These are phyloP conservation scores for Helicoverpa zea DNA, from an alignment of 1,140 invertebrate genomes.

Conservation along the genomic window DNA sequence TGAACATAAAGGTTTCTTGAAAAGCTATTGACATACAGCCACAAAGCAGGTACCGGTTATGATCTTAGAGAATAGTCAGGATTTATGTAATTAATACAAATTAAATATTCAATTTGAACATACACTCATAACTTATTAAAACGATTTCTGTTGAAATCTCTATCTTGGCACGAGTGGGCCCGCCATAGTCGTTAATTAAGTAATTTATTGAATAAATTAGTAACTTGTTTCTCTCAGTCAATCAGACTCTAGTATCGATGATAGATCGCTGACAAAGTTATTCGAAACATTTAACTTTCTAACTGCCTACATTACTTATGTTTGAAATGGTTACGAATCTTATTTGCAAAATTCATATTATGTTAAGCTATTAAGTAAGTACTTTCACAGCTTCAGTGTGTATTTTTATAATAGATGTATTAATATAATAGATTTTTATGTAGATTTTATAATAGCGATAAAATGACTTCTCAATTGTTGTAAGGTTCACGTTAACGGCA, in stretches of 20 bases:
- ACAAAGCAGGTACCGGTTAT: neutral
- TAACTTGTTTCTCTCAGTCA: conserved; percentile 21
- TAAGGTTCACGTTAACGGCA: neutral
- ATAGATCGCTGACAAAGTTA: conserved; percentile 22
- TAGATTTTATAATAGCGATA: conserved; percentile 13
- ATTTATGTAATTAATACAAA: conserved; percentile 10
- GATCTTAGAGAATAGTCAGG: neutral
- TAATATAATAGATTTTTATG: neutral
- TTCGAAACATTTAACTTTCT: conserved; percentile 22
- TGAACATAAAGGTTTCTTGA: neutral
- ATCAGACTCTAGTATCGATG: conserved; percentile 23
- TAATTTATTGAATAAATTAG: conserved; percentile 34
- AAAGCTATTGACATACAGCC: conserved; percentile 10
- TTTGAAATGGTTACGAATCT: neutral
- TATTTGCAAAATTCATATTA: neutral
- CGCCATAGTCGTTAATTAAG: conserved; percentile 21
- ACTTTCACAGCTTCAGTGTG: neutral
- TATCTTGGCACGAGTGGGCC: conserved; percentile 21
- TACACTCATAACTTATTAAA: conserved; percentile 1
- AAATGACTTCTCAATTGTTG: neutral
- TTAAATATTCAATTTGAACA: neutral
- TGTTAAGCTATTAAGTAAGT: neutral
- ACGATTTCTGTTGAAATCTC: neutral
- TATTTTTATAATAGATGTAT: neutral
- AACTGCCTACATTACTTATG: neutral